Evolutionary conservation across 2,888 invertebrate species (phyloP).

Genomic region (Lasioglossum pauxillum): DNA sequence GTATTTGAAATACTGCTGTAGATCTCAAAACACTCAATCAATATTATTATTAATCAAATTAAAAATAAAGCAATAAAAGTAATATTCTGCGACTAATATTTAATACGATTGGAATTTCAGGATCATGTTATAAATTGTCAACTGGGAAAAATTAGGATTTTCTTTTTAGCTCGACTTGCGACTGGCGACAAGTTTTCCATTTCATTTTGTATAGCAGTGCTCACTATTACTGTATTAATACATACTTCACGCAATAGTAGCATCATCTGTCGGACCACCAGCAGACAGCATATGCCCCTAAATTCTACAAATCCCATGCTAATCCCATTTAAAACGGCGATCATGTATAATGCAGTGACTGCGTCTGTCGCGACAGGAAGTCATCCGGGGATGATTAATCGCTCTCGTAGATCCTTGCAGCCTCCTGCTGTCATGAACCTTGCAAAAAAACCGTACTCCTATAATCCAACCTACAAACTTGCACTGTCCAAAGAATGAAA

Average conservation of each 20-base stretch:
- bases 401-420: conserved; percentile 10
- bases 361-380: conserved; percentile 41
- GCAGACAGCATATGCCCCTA: conserved; percentile 42
- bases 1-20: no score
- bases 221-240: not conserved
- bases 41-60: no score
- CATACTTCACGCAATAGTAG: not conserved
- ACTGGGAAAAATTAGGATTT: no score
- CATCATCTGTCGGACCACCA: not conserved
- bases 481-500: not conserved
- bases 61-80: no score
- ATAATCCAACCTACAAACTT: not conserved
- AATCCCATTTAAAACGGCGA: conserved; percentile 64
- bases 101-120: no score
- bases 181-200: not conserved
- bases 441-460: not conserved
- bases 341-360: conserved; percentile 63
- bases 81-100: no score
- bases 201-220: not conserved
- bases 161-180: not conserved
- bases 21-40: no score
- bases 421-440: conserved; percentile 4
- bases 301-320: conserved; percentile 55
- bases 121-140: not conserved
- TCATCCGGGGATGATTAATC: conserved; percentile 64